phyloP scores from a whole-genome alignment of 2,888 invertebrate genomes.

The Halocaridina rubra region DNA sequence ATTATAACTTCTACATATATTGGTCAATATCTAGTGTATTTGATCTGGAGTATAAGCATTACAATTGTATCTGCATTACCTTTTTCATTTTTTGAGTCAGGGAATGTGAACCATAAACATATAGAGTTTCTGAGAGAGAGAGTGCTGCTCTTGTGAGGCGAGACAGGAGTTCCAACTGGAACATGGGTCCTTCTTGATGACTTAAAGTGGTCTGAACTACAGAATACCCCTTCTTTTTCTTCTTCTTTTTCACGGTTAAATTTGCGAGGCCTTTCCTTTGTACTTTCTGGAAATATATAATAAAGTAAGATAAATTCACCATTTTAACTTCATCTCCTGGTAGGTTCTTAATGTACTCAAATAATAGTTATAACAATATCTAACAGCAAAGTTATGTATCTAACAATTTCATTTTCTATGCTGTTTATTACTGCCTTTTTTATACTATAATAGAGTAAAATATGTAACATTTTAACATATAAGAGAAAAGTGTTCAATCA shows the following conservation, averaged over 20 bases:
- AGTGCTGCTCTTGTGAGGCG: slow-evolving; percentile 5
- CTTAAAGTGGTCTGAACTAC: neutral
- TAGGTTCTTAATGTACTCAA: too few species aligned
- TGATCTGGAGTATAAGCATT: too few species aligned
- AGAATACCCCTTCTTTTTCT: slow-evolving; percentile 31
- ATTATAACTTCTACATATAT: neutral
- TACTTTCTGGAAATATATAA: neutral
- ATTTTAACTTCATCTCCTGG: too few species aligned
- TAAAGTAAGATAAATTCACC: neutral
- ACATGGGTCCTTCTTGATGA: neutral
- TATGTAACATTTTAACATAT: too few species aligned
- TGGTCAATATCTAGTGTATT: too few species aligned
- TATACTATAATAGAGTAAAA: too few species aligned
- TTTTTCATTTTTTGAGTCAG: neutral
- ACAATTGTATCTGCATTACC: neutral
- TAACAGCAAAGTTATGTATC: too few species aligned
- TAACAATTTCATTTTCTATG: too few species aligned
- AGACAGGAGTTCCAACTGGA: neutral
- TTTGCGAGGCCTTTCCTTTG: neutral
- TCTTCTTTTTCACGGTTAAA: neutral
- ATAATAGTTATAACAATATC: too few species aligned
- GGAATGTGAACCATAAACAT: slow-evolving; percentile 25
- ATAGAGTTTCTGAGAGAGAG: slow-evolving; percentile 7
- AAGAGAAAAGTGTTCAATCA: too few species aligned
- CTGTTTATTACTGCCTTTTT: too few species aligned